Base-by-base conservation (phyloP, 35 echinoderm and acorn worm genomes). In the Apostichopus californicus region DNA sequence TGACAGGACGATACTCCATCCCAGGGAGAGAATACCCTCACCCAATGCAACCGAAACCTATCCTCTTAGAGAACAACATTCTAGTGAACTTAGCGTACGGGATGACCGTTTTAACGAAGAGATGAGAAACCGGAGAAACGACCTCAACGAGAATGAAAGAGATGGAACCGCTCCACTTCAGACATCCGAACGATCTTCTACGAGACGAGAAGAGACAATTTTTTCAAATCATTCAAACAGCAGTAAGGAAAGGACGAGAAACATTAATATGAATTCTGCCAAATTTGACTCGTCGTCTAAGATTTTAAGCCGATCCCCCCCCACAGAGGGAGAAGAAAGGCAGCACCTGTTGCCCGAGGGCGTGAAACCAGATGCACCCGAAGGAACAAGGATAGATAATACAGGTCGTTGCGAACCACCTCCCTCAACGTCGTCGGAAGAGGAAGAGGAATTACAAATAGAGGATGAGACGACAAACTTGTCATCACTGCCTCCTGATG, bases 401-500 rank as follows among this genome's bases (percentile, higher is more conserved):
- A 57, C 2, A 17, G 9, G 4, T 20, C 34, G 13, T n/a, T 3
- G 13, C 14, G 2, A 55, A 55, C 52, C 54, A 57, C 52, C 56
- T 83, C 53, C 80, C 17, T 54, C 52, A 14, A 55, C 80, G 55
- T 46, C 64, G 9, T 80, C 24, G 23, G 53, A 80, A 26, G 80
- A 55, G 53, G 18, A 21, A 12, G 58, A 61, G 12, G 7, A 9
- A 61, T 54, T 18, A 83, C 52, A 83, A 17, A 83, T 57, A 13
- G 52, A 83, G 12, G 52, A 54, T 13, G 80, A 83, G 56, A 13
- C 80, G 13, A 18, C 80, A 54, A 83, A 57, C 56, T 55, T 83
- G 34, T 83, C 80, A 83, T 83, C 80, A 54, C 11, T 54, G 52
- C 80, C 52, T 83, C 80, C 52, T 83, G 80, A 83, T 83, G 80